Percentiles rank a stretch among this genome's conserved stretches.
Conservation (phyloP, 2,113 vertebrate genomes). For the Aepyceros melampus region DNA sequence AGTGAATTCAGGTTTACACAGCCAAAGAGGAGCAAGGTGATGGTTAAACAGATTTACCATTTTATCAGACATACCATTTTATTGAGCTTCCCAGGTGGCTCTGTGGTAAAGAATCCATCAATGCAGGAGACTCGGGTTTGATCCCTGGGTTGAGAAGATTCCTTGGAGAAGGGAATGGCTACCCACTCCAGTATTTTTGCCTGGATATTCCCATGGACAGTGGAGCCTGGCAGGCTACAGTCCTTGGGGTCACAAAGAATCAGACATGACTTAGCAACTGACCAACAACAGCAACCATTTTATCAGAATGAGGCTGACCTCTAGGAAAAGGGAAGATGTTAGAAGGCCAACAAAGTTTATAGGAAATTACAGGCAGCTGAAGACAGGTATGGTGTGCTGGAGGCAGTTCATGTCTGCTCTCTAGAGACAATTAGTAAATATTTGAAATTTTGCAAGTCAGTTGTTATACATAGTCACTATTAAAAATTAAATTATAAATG, state of each 20-base stretch:
- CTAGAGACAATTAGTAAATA: neutral
- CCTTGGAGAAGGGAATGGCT: neutral
- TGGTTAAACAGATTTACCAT: neutral
- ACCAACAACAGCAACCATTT: neutral
- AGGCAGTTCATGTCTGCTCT: neutral
- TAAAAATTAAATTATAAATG: neutral
- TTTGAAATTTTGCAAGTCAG: neutral
- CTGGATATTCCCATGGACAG: neutral
- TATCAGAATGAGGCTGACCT: neutral
- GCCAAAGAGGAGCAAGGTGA: neutral
- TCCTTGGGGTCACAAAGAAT: neutral
- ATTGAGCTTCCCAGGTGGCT: neutral
- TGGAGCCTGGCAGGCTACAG: neutral
- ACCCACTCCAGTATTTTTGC: neutral
- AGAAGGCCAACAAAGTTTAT: neutral
- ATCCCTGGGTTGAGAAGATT: neutral
- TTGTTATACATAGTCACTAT: neutral
- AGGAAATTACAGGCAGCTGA: neutral
- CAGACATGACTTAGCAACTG: neutral
- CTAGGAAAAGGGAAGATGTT: neutral
- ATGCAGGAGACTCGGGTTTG: rapidly evolving
- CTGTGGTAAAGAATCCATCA: neutral
- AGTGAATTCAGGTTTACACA: neutral
- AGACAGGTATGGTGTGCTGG: rapidly evolving
- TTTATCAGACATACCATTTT: neutral